Base-by-base conservation (phyloP, 1,140 invertebrate species). In the Leptinotarsa defecta region DNA sequence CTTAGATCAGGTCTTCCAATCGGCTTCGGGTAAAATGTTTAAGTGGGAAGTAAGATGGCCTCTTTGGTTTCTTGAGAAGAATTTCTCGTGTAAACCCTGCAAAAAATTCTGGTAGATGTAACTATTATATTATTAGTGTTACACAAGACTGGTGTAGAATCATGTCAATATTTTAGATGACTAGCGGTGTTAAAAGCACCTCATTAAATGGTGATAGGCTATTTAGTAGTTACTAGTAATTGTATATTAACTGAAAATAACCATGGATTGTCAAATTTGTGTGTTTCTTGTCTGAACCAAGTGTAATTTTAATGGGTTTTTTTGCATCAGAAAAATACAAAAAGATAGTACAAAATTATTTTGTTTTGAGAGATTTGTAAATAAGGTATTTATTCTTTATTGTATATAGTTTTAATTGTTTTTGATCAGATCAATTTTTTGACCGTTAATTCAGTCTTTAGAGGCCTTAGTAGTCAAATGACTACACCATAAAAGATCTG, bases 101-200 rank as follows among this genome's bases (percentile, higher is more conserved):
- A 19, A 13, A 57, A 24, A 34, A 62, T 73, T 74, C 73, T 74
- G 34, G 71, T 77, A 77, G 74, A 74, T 77, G 73, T 77, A 68
- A 65, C 61, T 74, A 77, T 73, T 77, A 77, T 77, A 77, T 78
- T 77, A 79, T 77, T 81, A 78, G 76, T 76, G 78, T 79, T 79
- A 81, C 79, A 80, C 78, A 81, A 81, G 80, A 81, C 80, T 81
- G 80, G 80, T 79, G 76, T 78, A 77, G 75, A 71, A 80, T 80
- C 77, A 81, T 81, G 80, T 81, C 80, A 81, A 81, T 81, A 81
- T 76, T 73, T 76, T 80, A 72, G 74, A 63, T 73, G 76, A 74
- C 74, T 81, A 81, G 78, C 67, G 78, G 80, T 77, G 78, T 79
- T 52, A 34, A 43, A 73, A 48, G 69, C 80, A 79, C 73, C 79